Conservation (phyloP, 2,113 vertebrate genomes). For the Podarcis raffonei region DNA sequence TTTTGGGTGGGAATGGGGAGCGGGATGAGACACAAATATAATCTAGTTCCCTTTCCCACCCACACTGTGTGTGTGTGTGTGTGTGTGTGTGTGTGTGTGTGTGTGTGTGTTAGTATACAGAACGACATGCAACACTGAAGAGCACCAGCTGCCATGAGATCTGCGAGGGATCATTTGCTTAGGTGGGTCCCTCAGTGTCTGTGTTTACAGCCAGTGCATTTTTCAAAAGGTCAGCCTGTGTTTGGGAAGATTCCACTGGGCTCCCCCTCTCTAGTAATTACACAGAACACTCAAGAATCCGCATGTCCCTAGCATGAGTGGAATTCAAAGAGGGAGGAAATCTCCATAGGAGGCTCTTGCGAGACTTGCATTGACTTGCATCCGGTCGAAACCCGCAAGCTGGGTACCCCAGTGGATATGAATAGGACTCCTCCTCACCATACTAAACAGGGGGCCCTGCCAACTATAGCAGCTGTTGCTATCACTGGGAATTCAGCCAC, state of each 20-base stretch:
- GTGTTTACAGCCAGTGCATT: conserved; percentile 33
- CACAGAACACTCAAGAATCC: not conserved
- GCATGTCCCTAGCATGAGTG: rapidly evolving
- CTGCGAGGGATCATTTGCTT: conserved; percentile 3
- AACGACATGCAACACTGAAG: conserved; percentile 39
- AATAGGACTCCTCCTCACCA: not conserved
- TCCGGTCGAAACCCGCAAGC: not conserved
- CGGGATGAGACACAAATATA: not conserved
- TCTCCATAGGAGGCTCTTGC: not conserved
- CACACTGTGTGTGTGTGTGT: not conserved
- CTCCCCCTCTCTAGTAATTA: not conserved
- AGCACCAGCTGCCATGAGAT: conserved; percentile 46
- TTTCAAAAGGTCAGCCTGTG: conserved; percentile 24
- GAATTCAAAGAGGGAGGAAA: not conserved
- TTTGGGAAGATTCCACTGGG: conserved; percentile 4
- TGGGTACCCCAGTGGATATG: not conserved
- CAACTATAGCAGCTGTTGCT: not conserved
- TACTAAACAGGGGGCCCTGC: not conserved
- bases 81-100: rapidly evolving
- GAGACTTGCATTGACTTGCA: not conserved
- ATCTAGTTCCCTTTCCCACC: not conserved
- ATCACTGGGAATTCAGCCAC: not conserved
- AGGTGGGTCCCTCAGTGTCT: conserved; percentile 1
- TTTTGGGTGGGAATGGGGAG: not conserved
- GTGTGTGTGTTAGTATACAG: not conserved